Conservation (phyloP, 1,140 invertebrate genomes). For the Coelopa frigida region DNA sequence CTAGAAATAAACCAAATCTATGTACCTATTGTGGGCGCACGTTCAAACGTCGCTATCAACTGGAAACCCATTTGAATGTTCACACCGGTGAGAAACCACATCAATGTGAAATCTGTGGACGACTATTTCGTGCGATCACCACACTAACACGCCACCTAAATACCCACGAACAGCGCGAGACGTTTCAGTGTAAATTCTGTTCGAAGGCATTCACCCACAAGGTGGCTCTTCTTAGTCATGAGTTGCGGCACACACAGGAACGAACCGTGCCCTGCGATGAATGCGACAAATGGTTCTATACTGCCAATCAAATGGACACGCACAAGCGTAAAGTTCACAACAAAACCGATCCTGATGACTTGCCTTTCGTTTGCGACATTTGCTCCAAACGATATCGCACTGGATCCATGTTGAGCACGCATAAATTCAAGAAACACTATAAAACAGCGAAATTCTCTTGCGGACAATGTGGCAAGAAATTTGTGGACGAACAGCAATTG, state of each 20-base stretch:
- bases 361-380: constrained; percentile 20
- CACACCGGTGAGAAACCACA: constrained; percentile 56
- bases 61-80: constrained; percentile 50
- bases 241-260: constrained; percentile 20
- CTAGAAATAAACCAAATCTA: constrained; percentile 14
- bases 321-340: constrained; percentile 19
- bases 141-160: constrained; percentile 19
- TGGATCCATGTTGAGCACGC: constrained; percentile 22
- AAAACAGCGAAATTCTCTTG: constrained; percentile 16
- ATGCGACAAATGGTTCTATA: constrained; percentile 21
- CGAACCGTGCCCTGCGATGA: constrained; percentile 13
- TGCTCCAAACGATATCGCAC: constrained; percentile 21
- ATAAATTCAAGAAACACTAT: constrained; percentile 22
- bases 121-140: constrained; percentile 33
- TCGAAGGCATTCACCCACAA: constrained; percentile 17
- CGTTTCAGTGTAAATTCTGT: constrained; percentile 18
- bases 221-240: constrained; percentile 20
- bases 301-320: constrained; percentile 23
- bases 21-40: constrained; percentile 22
- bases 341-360: neutral
- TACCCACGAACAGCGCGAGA: constrained; percentile 16
- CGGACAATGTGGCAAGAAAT: constrained; percentile 20
- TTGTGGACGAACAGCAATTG: constrained; percentile 13
- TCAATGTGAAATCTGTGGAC: constrained; percentile 54
- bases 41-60: constrained; percentile 18